Evolutionary conservation across 2,113 vertebrate genomes (phyloP).

Genomic region (Malurus elegans): DNA sequence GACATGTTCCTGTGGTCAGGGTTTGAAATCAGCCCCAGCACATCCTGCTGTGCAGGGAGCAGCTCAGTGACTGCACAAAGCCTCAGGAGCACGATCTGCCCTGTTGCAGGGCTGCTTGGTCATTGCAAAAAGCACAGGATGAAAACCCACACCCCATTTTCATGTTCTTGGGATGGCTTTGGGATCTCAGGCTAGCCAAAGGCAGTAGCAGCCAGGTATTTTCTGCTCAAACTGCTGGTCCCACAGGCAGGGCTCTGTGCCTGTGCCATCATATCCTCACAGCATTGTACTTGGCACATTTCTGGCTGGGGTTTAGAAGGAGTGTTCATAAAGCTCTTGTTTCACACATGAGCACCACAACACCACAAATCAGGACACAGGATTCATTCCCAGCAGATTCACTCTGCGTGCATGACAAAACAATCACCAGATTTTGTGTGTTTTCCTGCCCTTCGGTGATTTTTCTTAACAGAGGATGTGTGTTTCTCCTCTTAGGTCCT

Average conservation of each 20-base stretch:
- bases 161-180: not conserved
- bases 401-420: not conserved
- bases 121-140: not conserved
- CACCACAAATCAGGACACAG: rapidly evolving
- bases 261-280: not conserved
- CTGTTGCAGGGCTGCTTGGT: not conserved
- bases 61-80: not conserved
- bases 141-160: not conserved
- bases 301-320: not conserved
- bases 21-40: not conserved
- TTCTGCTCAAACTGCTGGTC: not conserved
- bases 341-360: rapidly evolving
- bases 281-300: not conserved
- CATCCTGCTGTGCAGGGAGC: not conserved
- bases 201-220: not conserved
- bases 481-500: not conserved
- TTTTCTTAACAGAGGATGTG: not conserved
- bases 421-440: not conserved
- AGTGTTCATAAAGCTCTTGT: rapidly evolving
- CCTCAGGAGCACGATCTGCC: not conserved
- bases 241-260: not conserved
- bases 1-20: not conserved
- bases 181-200: not conserved
- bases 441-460: not conserved
- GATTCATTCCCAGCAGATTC: not conserved